Evolutionary conservation across 2,888 invertebrate species (phyloP), one percentile per base, ranked within the genome.

Genomic region (Pterobdella sp.): DNA sequence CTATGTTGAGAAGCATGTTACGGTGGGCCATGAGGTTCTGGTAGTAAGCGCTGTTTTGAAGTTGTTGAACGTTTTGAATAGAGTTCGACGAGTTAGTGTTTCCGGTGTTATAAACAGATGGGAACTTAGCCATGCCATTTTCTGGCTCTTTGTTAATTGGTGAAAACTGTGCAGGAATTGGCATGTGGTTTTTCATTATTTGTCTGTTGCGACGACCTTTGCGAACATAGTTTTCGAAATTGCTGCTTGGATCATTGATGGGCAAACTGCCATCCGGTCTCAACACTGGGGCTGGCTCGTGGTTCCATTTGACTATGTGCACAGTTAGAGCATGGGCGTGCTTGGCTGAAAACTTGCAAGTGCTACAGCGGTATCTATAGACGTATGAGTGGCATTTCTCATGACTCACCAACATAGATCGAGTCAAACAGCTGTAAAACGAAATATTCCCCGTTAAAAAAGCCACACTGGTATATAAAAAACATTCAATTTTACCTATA

Each of bases 191-290:
- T 26, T 56, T 56, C 18, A 22, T 56, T 3, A 56, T n/a, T 22
- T 56, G 60, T 26, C 26, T 56, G n/a, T 56, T 56, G 60, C 60
- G 60, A 56, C 60, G 60, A n/a, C 71, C 35, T n/a, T 65, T 65
- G 65, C 65, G 65, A 2, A 71, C 71, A 56, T 34, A 52, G 31
- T 71, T 71, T 26, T 71, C 71, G 36, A 71, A 71, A 22, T 71
- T 71, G 63, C 71, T 71, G 71, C 63, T 71, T 22, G 71, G 60
- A 14, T 71, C 71, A 63, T 71, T 60, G 63, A 71, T 26, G n/a
- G 71, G 71, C n/a, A 71, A 29, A 36, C 63, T 60, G n/a, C 71
- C 71, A 32, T 71, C 71, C 14, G 71, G 63, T 4, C 71, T 71
- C n/a, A 71, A 22, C 31, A 71, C 71, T 2, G 71, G 71, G 1